Conservation (phyloP, 2,888 invertebrate species). For the Subacronicta megacephala region DNA sequence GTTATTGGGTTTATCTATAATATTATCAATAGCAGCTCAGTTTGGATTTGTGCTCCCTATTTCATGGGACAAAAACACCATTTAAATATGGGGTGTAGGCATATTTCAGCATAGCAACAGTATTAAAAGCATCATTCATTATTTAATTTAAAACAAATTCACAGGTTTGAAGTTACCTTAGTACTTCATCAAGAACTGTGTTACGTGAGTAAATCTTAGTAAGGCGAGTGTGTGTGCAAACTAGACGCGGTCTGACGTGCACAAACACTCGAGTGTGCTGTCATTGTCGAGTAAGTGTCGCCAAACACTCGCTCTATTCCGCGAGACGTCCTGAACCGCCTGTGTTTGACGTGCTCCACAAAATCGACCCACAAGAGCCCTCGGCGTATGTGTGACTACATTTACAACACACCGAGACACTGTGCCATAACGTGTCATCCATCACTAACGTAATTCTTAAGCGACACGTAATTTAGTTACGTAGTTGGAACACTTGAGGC, state of each 20-base stretch:
- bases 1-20: no score
- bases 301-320: constrained; percentile 71
- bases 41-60: no score
- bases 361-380: constrained; percentile 75
- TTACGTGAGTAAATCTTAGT: constrained; percentile 68
- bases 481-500: constrained; percentile 55
- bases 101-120: no score
- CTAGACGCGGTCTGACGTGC: constrained; percentile 62
- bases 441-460: constrained; percentile 54
- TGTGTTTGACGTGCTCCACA: constrained; percentile 75
- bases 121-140: neutral
- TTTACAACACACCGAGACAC: constrained; percentile 50
- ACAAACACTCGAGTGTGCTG: constrained; percentile 69
- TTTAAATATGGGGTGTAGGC: no score
- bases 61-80: no score
- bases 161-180: constrained; percentile 20
- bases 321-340: constrained; percentile 67
- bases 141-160: neutral
- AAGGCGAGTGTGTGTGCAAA: constrained; percentile 67
- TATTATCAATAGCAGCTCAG: no score
- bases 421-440: constrained; percentile 51
- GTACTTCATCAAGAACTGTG: constrained; percentile 51
- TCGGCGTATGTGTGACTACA: constrained; percentile 55
- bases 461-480: constrained; percentile 53
- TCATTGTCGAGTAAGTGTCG: constrained; percentile 75